Base-by-base conservation (phyloP, 2,797 vertebrate genomes). In the Glossophaga mutica region DNA sequence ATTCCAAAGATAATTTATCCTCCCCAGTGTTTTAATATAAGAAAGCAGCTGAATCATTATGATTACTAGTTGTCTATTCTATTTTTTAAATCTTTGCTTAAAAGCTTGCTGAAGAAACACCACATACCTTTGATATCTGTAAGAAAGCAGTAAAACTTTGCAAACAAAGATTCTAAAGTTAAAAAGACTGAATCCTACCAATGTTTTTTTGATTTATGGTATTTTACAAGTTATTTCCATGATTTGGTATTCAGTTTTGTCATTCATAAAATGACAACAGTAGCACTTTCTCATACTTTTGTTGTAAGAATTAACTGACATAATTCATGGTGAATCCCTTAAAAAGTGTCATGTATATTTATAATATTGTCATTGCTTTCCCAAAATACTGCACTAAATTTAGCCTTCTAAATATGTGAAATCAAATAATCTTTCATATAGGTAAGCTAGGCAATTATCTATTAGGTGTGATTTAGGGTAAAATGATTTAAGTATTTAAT, bases 61-160 rank as follows among this genome's bases (percentile, higher is more conserved):
- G 50, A 85, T 68, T 14, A 85, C 11, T 87, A 37, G 55, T 82
- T 83, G 6, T 74, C 44, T 93, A 22, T 74, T 95, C 42, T 91
- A 77, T 37, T 24, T 96, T 96, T 95, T 94, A 65, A 90, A 79
- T 42, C n/a, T 93, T 96, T 94, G 14, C 76, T 87, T 71, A 21
- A 71, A 89, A 95, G 8, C 6, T 87, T 87, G 34, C 18, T 73
- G 14, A 83, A 91, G 37, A 71, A 93, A 62, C 3, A 65, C 2
- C 39, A 81, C 0, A 15, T 3, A 26, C 91, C 79, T 62, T 76
- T 77, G 42, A 87, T 65, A 22, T 26, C 6, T 5, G 46, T 34
- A 48, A 16, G 12, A 67, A 91, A 71, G 5, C 37, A n/a, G 3
- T 81, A n/a, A 34, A 4, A 68, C 18, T 81, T 94, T 91, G 81